Percentiles rank a stretch among this genome's conserved stretches.
phyloP scores from a whole-genome alignment of 1,140 invertebrate species.

The Bombyx mandarina region DNA sequence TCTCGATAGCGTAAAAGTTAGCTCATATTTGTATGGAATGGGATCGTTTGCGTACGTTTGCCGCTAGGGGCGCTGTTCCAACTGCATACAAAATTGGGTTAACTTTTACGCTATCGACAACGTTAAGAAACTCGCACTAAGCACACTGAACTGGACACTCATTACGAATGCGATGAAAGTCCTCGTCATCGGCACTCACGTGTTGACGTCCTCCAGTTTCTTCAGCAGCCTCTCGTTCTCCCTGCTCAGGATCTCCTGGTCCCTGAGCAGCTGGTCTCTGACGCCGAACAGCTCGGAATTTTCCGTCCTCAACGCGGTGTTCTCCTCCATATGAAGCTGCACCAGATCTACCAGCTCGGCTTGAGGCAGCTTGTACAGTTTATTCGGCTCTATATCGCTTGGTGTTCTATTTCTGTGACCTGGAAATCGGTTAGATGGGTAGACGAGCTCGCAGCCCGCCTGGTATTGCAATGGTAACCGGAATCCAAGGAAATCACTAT shows the following conservation, averaged over 20 bases:
- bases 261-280: constrained; percentile 84
- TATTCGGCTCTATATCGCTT: constrained; percentile 78
- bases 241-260: constrained; percentile 90
- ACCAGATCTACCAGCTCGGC: constrained; percentile 81
- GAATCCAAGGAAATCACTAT: too few relatives aligned
- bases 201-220: constrained; percentile 89
- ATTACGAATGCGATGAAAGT: too few relatives aligned
- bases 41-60: too few relatives aligned
- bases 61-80: too few relatives aligned
- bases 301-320: constrained; percentile 87
- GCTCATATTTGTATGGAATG: too few relatives aligned
- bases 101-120: too few relatives aligned
- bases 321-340: constrained; percentile 86
- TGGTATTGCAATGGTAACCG: too few relatives aligned
- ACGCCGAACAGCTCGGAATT: constrained; percentile 88
- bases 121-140: too few relatives aligned
- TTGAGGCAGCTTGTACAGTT: constrained; percentile 79
- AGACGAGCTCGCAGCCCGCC: too few relatives aligned
- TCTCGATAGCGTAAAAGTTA: too few relatives aligned
- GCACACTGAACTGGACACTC: too few relatives aligned
- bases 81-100: too few relatives aligned
- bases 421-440: constrained; percentile 5
- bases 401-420: constrained; percentile 49
- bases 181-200: constrained; percentile 71
- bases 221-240: constrained; percentile 91